phyloP scores from a whole-genome alignment of 2,113 vertebrate species.

The Lota lota region DNA sequence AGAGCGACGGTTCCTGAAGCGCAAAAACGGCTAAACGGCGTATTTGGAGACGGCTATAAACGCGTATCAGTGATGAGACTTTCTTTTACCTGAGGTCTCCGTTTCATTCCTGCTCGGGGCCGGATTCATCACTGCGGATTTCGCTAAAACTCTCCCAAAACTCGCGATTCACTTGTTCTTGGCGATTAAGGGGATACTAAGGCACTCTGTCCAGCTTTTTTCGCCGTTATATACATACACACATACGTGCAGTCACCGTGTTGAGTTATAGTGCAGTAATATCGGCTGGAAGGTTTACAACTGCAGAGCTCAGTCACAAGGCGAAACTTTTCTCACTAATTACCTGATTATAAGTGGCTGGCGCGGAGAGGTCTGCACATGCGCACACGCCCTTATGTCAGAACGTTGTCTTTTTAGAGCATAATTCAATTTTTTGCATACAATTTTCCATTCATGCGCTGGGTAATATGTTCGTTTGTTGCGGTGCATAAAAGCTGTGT shows the following conservation, averaged over 20 bases:
- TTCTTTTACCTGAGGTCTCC: conserved; percentile 47
- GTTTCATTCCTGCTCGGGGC: conserved; percentile 33
- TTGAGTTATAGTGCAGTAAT: conserved; percentile 61
- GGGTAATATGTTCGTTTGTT: no score
- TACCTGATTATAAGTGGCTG: conserved; percentile 64
- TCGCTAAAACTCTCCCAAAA: no score
- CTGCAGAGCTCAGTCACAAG: not conserved
- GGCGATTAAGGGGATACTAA: no score
- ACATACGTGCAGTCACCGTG: not conserved
- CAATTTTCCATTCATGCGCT: no score
- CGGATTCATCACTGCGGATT: not conserved
- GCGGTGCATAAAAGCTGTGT: no score
- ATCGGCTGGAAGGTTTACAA: conserved; percentile 24
- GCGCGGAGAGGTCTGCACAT: conserved; percentile 25
- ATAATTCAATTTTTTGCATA: no score
- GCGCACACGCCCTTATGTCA: conserved; percentile 29
- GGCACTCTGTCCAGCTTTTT: no score
- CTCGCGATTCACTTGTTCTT: no score
- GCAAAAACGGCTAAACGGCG: no score
- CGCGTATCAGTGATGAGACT: not conserved
- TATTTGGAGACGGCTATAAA: no score
- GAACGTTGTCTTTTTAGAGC: not conserved
- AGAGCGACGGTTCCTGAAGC: no score
- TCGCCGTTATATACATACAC: no score
- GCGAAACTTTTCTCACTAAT: conserved; percentile 33